Evolutionary conservation across 2,797 vertebrate genomes (phyloP), one percentile per base, ranked within the genome.

Genomic region (Neoniphon sammara): DNA sequence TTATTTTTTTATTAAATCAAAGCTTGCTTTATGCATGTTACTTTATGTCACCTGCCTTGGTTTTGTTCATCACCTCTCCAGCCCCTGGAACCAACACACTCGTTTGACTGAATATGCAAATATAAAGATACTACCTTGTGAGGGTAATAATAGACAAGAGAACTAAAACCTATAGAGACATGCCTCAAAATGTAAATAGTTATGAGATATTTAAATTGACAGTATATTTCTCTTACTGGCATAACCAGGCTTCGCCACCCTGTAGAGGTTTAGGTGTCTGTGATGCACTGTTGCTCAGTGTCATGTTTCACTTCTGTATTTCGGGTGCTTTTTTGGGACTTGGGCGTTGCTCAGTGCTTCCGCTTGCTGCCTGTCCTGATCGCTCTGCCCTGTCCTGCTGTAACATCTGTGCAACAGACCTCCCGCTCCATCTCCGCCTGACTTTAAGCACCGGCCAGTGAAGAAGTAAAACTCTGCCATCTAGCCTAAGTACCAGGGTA

Each of bases 301-400:
- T 30, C 4, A 8, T n/a, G 75, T 91, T 90, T 92, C 90, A 88
- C 81, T 92, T 93, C 90, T 89, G 70, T 47, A 44, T 88, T 81
- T 74, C 39, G 31, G 27, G 56, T 34, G 15, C 66, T 81, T 82
- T 83, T 80, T 75, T 63, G 44, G n/a, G 66, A 52, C 23, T 39
- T 69, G 78, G 75, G 3, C 81, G 80, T 91, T 88, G 65, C 75
- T 70, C 61, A 79, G 69, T 67, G 67, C 84, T 87, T 89, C 83
- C 25, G 80, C 84, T 84, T 77, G 82, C 86, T 86, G 73, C 76
- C 67, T 30, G 56, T 61, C 14, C 36, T 80, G 74, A 73, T 82
- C 73, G 2, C 83, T 88, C 77, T 85, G 77, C 68, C 66, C 14
- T 87, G 72, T 83, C 67, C 75, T 56, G 61, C 77, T 75, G 66